Percentiles rank a stretch among this genome's conserved stretches.
Evolutionary conservation across 2,797 vertebrate species (phyloP).

Genomic region (Aulostomus chinensis): DNA sequence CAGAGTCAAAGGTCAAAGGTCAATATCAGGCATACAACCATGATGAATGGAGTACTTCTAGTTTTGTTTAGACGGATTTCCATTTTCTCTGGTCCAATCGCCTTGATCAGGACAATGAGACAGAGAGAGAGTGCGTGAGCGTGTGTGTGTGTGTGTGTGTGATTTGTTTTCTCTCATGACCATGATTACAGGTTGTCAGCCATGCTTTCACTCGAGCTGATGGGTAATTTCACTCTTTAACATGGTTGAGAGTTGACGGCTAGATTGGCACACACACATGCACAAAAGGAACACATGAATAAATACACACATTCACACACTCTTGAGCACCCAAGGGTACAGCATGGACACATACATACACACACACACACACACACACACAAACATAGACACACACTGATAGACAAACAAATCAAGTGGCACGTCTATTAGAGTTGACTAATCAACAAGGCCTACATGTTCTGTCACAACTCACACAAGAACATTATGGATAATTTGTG

Average conservation of each 20-base stretch:
- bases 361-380: slow-evolving; percentile 12
- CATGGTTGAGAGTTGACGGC: slow-evolving; percentile 68
- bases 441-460: slow-evolving; percentile 70
- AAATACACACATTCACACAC: slow-evolving; percentile 4
- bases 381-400: slow-evolving; percentile 21
- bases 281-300: slow-evolving; percentile 6
- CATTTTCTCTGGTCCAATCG: not conserved
- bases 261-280: slow-evolving; percentile 44
- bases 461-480: slow-evolving; percentile 68
- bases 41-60: too few relatives aligned
- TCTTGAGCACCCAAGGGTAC: slow-evolving; percentile 16
- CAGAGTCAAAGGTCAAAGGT: too few relatives aligned
- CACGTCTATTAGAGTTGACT: slow-evolving; percentile 65
- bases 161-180: slow-evolving; percentile 66
- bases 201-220: slow-evolving; percentile 76
- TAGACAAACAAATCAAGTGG: slow-evolving; percentile 70
- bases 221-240: slow-evolving; percentile 80
- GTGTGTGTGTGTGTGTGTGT: slow-evolving; percentile 16
- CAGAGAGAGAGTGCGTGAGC: slow-evolving; percentile 6
- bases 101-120: too few relatives aligned
- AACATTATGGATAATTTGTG: slow-evolving; percentile 71
- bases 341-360: not conserved
- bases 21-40: too few relatives aligned
- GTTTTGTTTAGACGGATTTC: not conserved
- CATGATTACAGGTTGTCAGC: slow-evolving; percentile 80